phyloP scores from a whole-genome alignment of 2,113 vertebrate species.

The Sus scrofa region T2T-Sscrofa CM000819.6:122618501-122619000 shows the following conservation, averaged over 20 bases:
- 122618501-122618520: too few relatives aligned
- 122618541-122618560: not conserved
- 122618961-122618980: not conserved
- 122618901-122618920: not conserved
- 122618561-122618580: not conserved
- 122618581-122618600: accelerated
- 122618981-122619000: not conserved
- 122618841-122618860: constrained; percentile 21
- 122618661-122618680: not conserved
- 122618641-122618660: not conserved
- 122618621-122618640: not conserved
- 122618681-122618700: not conserved
- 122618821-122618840: not conserved
- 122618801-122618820: not conserved
- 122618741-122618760: not conserved
- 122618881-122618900: not conserved
- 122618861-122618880: not conserved
- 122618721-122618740: not conserved
- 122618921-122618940: constrained; percentile 22
- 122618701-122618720: not conserved
- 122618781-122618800: not conserved
- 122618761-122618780: not conserved
- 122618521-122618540: not conserved
- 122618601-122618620: not conserved
- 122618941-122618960: not conserved